Conservation (phyloP, 2,797 vertebrate genomes). For the Hapalemur alaotrensis region DNA sequence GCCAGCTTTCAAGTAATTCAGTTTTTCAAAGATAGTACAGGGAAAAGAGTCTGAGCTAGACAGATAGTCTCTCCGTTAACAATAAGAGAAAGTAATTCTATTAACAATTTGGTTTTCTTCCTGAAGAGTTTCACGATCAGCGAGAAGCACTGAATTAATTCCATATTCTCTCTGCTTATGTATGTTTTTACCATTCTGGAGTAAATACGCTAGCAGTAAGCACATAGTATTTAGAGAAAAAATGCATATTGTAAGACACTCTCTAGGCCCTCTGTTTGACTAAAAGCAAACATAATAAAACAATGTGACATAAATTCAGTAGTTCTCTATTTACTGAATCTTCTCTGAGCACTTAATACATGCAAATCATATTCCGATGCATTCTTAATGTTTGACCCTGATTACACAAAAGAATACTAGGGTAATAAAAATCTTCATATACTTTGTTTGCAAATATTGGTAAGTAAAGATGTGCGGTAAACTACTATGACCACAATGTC, state of each 20-base stretch:
- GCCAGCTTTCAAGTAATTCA: conserved; percentile 66
- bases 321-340: conserved; percentile 33
- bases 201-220: conserved; percentile 14
- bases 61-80: background rate
- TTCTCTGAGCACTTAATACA: conserved; percentile 57
- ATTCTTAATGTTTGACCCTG: conserved; percentile 60
- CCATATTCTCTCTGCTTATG: conserved; percentile 31
- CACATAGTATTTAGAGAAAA: background rate
- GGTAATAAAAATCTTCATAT: background rate
- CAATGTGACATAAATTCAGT: conserved; percentile 56
- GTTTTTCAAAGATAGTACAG: background rate
- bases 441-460: conserved; percentile 39
- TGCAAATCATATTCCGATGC: conserved; percentile 35
- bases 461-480: background rate
- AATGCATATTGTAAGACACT: background rate
- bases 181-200: conserved; percentile 60
- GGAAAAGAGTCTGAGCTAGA: conserved; percentile 19
- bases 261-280: conserved; percentile 13
- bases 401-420: conserved; percentile 53
- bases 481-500: background rate
- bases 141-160: conserved; percentile 44
- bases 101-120: conserved; percentile 6
- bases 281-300: conserved; percentile 75
- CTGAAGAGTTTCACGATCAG: background rate
- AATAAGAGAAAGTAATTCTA: conserved; percentile 13